These are phyloP conservation scores for Bubo scandiacus DNA, from an alignment of 2,113 vertebrate genomes.

Conservation along the genomic window DNA sequence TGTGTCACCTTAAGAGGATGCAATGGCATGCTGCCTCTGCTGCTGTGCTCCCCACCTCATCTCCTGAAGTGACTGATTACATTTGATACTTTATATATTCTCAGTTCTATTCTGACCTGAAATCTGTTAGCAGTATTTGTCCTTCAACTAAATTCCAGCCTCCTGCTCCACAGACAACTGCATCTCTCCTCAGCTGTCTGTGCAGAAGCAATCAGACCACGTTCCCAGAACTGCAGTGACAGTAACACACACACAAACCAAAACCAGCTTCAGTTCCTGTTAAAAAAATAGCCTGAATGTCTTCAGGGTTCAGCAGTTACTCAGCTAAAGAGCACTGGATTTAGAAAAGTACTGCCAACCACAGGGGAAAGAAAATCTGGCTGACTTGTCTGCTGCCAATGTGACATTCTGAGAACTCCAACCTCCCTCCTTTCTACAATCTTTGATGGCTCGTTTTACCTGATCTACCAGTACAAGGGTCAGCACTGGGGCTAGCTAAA, in stretches of 20 bases:
- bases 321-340: not conserved
- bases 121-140: not conserved
- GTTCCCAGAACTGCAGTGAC: not conserved
- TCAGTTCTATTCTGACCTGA: not conserved
- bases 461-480: not conserved
- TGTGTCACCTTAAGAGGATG: not conserved
- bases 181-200: not conserved
- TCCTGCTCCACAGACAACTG: not conserved
- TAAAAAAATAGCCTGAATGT: conserved; percentile 11
- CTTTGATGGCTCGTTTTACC: not conserved
- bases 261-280: not conserved
- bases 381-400: not conserved
- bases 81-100: not conserved
- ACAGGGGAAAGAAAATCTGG: not conserved
- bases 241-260: not conserved
- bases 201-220: not conserved
- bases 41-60: not conserved
- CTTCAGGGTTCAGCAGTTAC: conserved; percentile 15
- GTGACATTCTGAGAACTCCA: not conserved
- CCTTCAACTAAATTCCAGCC: not conserved
- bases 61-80: not conserved
- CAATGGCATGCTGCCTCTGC: not conserved
- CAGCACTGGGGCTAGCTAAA: not conserved
- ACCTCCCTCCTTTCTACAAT: not conserved
- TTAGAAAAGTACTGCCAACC: not conserved